Conservation (phyloP, 2,113 vertebrate genomes). For the Gallinago paraguaiae region DNA sequence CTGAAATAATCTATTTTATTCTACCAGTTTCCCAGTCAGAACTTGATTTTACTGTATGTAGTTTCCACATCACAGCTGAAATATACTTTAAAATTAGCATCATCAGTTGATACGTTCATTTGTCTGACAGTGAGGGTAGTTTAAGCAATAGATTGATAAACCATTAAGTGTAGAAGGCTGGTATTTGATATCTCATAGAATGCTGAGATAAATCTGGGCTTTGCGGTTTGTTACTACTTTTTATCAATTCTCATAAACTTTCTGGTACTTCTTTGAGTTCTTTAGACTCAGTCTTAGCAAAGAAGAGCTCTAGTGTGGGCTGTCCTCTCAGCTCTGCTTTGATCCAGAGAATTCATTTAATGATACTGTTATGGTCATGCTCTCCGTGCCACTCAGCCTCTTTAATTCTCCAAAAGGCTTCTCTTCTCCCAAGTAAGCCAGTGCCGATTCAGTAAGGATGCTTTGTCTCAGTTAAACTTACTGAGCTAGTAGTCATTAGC, state of each 20-base stretch:
- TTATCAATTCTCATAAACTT: neutral
- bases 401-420: neutral
- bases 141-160: neutral
- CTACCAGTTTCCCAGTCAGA: neutral
- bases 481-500: fast-evolving
- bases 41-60: neutral
- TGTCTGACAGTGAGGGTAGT: neutral
- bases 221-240: neutral
- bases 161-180: neutral
- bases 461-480: neutral
- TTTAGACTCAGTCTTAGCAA: neutral
- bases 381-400: neutral
- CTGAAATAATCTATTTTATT: neutral
- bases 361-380: neutral
- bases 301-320: neutral
- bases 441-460: fast-evolving
- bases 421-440: neutral
- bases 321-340: neutral
- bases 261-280: neutral
- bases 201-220: neutral
- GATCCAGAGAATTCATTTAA: neutral
- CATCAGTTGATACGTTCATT: neutral
- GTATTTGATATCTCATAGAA: neutral
- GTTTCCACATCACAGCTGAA: neutral
- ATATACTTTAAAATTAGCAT: neutral